Base-by-base conservation (phyloP, 2,888 invertebrate genomes). In the Caenorhabditis sp. region DNA sequence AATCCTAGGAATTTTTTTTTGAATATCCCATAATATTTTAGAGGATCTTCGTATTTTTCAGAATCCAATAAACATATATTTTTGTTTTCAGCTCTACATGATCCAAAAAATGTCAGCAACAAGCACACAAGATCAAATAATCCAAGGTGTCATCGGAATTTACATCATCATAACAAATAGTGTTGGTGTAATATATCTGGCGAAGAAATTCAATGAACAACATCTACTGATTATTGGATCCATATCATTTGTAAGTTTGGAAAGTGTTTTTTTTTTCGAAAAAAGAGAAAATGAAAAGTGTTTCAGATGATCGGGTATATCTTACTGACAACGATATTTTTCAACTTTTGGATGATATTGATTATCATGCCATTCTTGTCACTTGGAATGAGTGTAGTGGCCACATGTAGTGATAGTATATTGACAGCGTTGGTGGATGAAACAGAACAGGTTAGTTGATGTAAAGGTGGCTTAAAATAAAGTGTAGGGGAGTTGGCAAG, bases 81-180 rank as follows among this genome's bases (percentile, higher is more conserved):
- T n/a, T n/a, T 36, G 36, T 36, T 70, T 82, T 65, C 73, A 83
- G 79, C 27, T 83, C 14, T 78, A 81, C 58, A 77, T 82, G 59
- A 81, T 83, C 50, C 78, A 84, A 68, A 74, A 76, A 52, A 83
- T 83, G 63, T 63, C 60, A 17, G 74, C 81, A 31, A 70, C 76
- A 8, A 78, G 75, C 21, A 75, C 74, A 4, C 66, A 70, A 21
- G 76, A 79, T 52, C 76, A 80, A 20, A 60, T 79, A 21, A 74
- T 83, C 59, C 83, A 83, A 59, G 69, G 82, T 65, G 68, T 78
- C 52, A 76, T 78, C 43, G 84, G 77, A 1, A 54, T 75, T 17
- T 80, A 70, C 26, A 77, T 83, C 23, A 82, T 84, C 77, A 70
- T 81, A 25, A 70, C 70, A 59, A 84, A 83, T 66, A 78, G 80